Evolutionary conservation across 2,113 vertebrate genomes (phyloP), one percentile per base, ranked within the genome.

Genomic region (Glaucidium brasilianum): DNA sequence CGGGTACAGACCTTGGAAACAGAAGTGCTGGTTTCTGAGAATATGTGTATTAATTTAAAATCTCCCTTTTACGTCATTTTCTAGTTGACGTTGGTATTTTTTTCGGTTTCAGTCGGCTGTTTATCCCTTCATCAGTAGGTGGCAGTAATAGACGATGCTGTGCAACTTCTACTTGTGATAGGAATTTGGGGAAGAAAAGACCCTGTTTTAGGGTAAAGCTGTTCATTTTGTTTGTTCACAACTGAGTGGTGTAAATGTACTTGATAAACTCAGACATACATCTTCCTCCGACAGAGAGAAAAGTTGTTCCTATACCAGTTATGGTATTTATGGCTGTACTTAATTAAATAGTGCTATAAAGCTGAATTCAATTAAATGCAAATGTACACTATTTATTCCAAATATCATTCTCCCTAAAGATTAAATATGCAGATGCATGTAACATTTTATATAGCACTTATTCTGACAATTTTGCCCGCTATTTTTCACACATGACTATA

Each of bases 71-170:
- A 60, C 30, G 55, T 58, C 4, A 18, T 49, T 85, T 85, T 26
- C 41, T 34, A n/a, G 49, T 29, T 78, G 53, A 30, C 5, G 0
- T 5, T 29, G 22, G 3, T n/a, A 7, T 10, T 80, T 80, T 52
- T 77, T 71, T 34, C 22, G 43, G 8, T 60, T 75, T 84, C 62
- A 47, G 41, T 27, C 3, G 3, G 47, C 76, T 64, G n/a, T 95
- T 92, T 68, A 76, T 74, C 43, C 49, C 55, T 89, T 82, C 9
- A 63, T 81, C 96, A 91, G 94, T 80, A 97, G 97, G 83, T 98
- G 97, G 97, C 97, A 96, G 95, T 94, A 97, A 84, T 1, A 86
- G 92, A 96, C 9, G 77, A 91, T 50, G 41, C 50, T 93, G 76
- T 56, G 75, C 49, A 60, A 77, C 20, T 90, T 79, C 74, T 63